Evolutionary conservation across 2,888 invertebrate species (phyloP).

Genomic region (Odontothrips loti): DNA sequence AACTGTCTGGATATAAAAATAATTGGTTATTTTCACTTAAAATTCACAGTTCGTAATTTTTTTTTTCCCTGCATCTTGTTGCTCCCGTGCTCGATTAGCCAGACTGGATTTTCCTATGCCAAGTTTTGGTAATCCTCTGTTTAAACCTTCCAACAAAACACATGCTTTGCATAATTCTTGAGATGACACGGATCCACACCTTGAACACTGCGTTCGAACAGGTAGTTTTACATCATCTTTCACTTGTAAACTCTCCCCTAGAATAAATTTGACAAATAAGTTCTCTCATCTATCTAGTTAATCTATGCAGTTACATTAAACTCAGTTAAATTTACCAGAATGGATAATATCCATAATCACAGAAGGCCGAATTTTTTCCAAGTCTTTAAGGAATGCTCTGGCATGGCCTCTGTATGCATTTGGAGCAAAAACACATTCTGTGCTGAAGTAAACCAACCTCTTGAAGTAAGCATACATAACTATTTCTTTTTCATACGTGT

Average conservation of each 20-base stretch:
- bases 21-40: background rate
- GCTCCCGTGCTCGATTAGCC: constrained; percentile 56
- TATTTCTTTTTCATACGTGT: constrained; percentile 98
- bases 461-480: constrained; percentile 99
- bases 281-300: background rate
- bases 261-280: constrained; percentile 41
- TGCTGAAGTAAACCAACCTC: constrained; percentile 94
- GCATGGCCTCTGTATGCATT: constrained; percentile 96
- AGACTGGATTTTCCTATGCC: constrained; percentile 89
- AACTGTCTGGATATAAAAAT: background rate
- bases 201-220: constrained; percentile 68
- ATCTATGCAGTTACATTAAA: constrained; percentile 22
- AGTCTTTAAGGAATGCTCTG: constrained; percentile 83
- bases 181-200: constrained; percentile 89
- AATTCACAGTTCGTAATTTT: constrained; percentile 16
- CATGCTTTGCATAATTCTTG: constrained; percentile 96
- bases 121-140: constrained; percentile 83
- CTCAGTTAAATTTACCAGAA: constrained; percentile 57
- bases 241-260: constrained; percentile 78
- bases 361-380: constrained; percentile 88
- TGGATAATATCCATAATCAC: constrained; percentile 91
- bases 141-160: constrained; percentile 88
- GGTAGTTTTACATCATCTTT: constrained; percentile 81
- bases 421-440: constrained; percentile 97
- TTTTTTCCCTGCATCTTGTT: constrained; percentile 49